Percentiles rank a stretch among this genome's conserved stretches.
phyloP scores from a whole-genome alignment of 2,888 invertebrate genomes.

The Sturmia bella region DNA sequence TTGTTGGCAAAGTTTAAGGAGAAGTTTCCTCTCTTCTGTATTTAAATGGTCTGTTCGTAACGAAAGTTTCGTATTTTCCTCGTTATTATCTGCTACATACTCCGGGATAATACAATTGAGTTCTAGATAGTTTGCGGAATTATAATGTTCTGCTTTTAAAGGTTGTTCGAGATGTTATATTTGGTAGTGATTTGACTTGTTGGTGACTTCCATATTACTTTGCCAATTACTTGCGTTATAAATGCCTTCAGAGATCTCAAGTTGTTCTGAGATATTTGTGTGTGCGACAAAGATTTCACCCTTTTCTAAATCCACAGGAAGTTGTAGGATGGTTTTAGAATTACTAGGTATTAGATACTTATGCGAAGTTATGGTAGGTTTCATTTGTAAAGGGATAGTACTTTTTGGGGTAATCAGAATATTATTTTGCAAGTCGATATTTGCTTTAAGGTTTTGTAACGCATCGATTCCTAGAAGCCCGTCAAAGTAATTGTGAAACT shows the following conservation, averaged over 20 bases:
- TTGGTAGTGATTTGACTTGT: not conserved
- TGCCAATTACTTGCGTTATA: not conserved
- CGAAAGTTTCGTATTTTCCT: not conserved
- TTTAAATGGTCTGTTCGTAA: slow-evolving; percentile 27
- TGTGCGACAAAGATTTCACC: not conserved
- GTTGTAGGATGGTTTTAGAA: not conserved
- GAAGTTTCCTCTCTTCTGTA: slow-evolving; percentile 17
- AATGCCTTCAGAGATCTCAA: not conserved
- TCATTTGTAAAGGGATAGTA: too few species aligned
- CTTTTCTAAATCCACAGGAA: not conserved
- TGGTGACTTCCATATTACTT: not conserved
- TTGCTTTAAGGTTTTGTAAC: not conserved
- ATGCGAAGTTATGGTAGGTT: not conserved
- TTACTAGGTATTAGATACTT: not conserved
- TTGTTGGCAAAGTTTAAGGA: not conserved
- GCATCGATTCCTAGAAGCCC: not conserved
- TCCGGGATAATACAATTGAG: not conserved
- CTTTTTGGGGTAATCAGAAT: too few species aligned
- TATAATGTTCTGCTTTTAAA: not conserved
- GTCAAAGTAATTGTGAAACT: not conserved
- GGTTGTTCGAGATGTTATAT: not conserved
- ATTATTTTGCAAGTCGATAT: not conserved
- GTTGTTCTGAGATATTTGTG: not conserved
- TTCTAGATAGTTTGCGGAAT: not conserved
- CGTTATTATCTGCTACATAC: not conserved